Percentiles rank a stretch among this genome's conserved stretches.
Evolutionary conservation across 2,113 vertebrate genomes (phyloP).

Genomic region (Coptodon bakossiorum): DNA sequence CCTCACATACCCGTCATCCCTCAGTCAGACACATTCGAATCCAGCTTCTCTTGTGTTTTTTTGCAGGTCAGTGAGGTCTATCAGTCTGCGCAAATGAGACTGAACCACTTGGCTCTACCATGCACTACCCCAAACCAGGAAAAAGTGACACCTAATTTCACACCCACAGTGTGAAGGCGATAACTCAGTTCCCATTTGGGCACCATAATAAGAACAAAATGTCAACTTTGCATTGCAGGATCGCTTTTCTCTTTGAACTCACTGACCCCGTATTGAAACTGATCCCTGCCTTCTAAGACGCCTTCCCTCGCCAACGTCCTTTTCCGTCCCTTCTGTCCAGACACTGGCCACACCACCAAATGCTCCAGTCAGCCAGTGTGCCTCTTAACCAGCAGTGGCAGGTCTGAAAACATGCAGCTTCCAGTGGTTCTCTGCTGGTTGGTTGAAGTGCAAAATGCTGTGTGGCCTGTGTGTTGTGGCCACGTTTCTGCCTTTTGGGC

Average conservation of each 20-base stretch:
- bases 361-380: neutral
- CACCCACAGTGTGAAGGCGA: constrained; percentile 30
- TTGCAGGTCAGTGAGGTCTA: neutral
- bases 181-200: neutral
- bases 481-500: constrained; percentile 39
- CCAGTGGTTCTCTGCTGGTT: constrained; percentile 34
- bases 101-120: neutral
- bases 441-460: constrained; percentile 37
- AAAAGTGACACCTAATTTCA: constrained; percentile 15
- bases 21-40: neutral
- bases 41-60: neutral
- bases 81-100: neutral
- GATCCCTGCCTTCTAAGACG: neutral
- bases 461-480: constrained; percentile 57
- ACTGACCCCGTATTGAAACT: neutral
- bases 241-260: neutral
- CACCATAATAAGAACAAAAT: neutral
- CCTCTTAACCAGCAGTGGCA: constrained; percentile 32
- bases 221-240: neutral
- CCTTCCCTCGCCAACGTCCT: neutral
- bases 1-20: constrained; percentile 20
- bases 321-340: neutral
- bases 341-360: neutral
- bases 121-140: neutral
- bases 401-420: constrained; percentile 38